These are phyloP conservation scores for Philaenus spumarius DNA, from an alignment of 1,140 invertebrate species.

Conservation along the genomic window DNA sequence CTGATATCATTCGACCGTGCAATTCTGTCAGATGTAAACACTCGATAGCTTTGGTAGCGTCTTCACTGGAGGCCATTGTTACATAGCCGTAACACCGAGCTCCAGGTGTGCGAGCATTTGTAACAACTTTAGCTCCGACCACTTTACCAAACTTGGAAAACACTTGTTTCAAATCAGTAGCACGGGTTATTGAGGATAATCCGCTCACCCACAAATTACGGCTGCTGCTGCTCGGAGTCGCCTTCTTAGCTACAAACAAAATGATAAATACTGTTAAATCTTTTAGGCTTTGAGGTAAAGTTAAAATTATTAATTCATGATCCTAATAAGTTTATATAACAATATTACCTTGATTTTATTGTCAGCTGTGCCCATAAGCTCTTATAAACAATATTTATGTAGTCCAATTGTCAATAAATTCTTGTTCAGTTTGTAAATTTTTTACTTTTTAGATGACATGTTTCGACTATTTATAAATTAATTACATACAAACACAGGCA, in stretches of 20 bases:
- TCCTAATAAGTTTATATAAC: no score
- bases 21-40: slow-evolving; percentile 84
- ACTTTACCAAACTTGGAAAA: slow-evolving; percentile 93
- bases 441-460: no score
- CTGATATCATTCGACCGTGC: slow-evolving; percentile 87
- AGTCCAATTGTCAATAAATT: no score
- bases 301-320: no score
- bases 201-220: slow-evolving; percentile 90
- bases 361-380: no score
- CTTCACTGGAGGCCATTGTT: slow-evolving; percentile 82
- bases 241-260: slow-evolving; percentile 39
- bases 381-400: no score
- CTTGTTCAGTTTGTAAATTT: no score
- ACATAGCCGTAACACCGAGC: slow-evolving; percentile 92
- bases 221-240: slow-evolving; percentile 14
- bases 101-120: slow-evolving; percentile 83
- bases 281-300: no score
- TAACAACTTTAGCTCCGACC: slow-evolving; percentile 58
- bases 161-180: slow-evolving; percentile 84
- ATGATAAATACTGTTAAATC: background rate
- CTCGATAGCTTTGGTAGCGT: slow-evolving; percentile 84
- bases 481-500: no score
- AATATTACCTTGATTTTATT: no score
- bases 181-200: slow-evolving; percentile 77
- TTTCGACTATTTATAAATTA: no score